Evolutionary conservation across 2,797 vertebrate species (phyloP), one percentile per base, ranked within the genome.

Genomic region (Lutjanus campechanus): DNA sequence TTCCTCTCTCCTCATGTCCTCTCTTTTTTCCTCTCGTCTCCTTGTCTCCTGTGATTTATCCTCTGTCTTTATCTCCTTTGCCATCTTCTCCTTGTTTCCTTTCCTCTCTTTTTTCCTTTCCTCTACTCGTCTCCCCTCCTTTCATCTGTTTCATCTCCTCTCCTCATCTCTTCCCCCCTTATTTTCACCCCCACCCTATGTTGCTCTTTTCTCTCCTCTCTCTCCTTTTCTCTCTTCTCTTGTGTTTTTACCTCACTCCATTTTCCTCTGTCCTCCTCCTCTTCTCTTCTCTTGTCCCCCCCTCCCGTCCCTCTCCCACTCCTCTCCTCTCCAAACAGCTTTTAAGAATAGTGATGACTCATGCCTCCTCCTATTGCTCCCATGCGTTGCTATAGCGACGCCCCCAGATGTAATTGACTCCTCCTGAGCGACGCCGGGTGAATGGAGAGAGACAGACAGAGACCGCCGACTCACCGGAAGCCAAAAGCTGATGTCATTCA

Each of bases 281-380:
- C 46, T 17, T 47, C 16, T 46, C 20, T 1, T 40, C 20, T 29
- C 1, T 0, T 54, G 10, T 40, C 44, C 10, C 17, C 25, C 6
- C 29, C 44, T 4, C 3, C 9, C 17, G 29, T 62, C 11, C 56
- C 11, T 19, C 43, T 40, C 47, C 8, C 46, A 17, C 19, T 72
- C 70, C 50, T 55, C 19, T 72, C 70, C 50, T 55, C 72, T 65
- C 29, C 60, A 84, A 84, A 88, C 68, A 13, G 82, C 64, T 59
- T 69, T 83, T 78, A 67, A 87, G 81, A 89, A 88, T 80, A 90
- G 76, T 89, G 91, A 93, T 96, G 94, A 95, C 84, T 95, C 95
- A 95, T 71, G 73, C 90, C 86, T 88, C 82, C 84, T 88, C 73
- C 46, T 88, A 69, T 87, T 84, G 89, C 88, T 79, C 87, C 85